Evolutionary conservation across 1,140 invertebrate genomes (phyloP).

Genomic region (Drosophila novamexicana): DNA sequence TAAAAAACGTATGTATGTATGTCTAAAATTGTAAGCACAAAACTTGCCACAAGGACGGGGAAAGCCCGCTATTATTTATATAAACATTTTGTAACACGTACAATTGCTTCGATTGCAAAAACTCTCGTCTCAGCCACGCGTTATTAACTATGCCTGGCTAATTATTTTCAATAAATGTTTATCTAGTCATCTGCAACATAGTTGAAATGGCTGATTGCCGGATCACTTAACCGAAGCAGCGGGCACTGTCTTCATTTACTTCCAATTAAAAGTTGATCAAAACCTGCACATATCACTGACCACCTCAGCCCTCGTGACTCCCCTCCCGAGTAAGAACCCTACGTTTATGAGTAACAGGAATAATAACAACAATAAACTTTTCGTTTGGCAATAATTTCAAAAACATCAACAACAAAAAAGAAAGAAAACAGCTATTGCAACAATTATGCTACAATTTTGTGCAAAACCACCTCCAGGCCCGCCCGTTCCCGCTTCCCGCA

Average conservation of each 20-base stretch:
- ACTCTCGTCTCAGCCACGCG: too few species aligned
- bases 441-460: conserved; percentile 69
- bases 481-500: conserved; percentile 3
- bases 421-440: conserved; percentile 56
- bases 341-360: conserved; percentile 3
- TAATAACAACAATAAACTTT: conserved; percentile 27
- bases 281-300: conserved; percentile 59
- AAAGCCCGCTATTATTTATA: too few species aligned
- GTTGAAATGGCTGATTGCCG: conserved; percentile 37
- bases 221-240: conserved; percentile 53
- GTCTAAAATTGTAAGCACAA: too few species aligned
- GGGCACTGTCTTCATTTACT: conserved; percentile 53
- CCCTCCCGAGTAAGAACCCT: not conserved
- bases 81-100: too few species aligned
- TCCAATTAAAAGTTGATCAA: conserved; percentile 76
- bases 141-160: not conserved
- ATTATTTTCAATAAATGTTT: not conserved
- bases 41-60: too few species aligned
- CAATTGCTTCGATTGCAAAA: too few species aligned
- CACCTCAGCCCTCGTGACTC: not conserved
- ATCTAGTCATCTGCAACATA: not conserved
- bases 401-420: conserved; percentile 10
- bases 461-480: not conserved
- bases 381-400: conserved; percentile 37
- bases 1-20: too few species aligned